phyloP scores from a whole-genome alignment of 2,113 vertebrate genomes.

The Spea bombifrons region DNA sequence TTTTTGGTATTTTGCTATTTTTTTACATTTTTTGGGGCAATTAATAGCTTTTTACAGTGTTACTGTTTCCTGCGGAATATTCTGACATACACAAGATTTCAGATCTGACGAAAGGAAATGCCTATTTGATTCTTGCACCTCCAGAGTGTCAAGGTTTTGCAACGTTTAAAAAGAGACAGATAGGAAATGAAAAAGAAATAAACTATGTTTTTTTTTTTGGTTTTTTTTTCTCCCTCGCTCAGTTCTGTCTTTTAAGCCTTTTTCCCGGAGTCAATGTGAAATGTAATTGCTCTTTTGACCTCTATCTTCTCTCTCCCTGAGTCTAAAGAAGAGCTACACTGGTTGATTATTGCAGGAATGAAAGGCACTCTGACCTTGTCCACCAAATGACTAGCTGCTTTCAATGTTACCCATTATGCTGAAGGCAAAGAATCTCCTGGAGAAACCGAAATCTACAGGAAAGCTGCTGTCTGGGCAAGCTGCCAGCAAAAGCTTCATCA shows the following conservation, averaged over 20 bases:
- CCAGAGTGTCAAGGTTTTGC: conserved; percentile 56
- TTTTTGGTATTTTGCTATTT: conserved; percentile 53
- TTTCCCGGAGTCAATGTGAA: conserved; percentile 71
- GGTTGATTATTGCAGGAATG: conserved; percentile 78
- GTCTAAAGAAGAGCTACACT: conserved; percentile 75
- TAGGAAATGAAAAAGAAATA: conserved; percentile 58
- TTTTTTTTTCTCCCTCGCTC: conserved; percentile 57
- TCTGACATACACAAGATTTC: conserved; percentile 62
- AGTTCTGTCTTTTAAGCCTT: conserved; percentile 65
- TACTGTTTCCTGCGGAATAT: conserved; percentile 54
- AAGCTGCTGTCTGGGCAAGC: conserved; percentile 64
- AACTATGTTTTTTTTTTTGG: conserved; percentile 42
- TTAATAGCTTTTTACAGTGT: conserved; percentile 68
- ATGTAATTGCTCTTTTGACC: conserved; percentile 83
- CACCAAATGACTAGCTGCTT: conserved; percentile 67
- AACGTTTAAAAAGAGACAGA: conserved; percentile 60
- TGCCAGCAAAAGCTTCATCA: conserved; percentile 65
- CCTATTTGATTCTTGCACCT: conserved; percentile 50
- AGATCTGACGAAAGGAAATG: conserved; percentile 59
- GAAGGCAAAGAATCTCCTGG: conserved; percentile 69
- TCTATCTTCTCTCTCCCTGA: conserved; percentile 73
- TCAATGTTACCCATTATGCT: conserved; percentile 72
- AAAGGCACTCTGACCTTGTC: conserved; percentile 78
- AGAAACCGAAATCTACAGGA: conserved; percentile 64
- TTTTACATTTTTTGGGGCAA: conserved; percentile 47